Evolutionary conservation across 2,888 invertebrate species (phyloP), one percentile per base, ranked within the genome.

Genomic region (Synanthedon andrenaeformis): DNA sequence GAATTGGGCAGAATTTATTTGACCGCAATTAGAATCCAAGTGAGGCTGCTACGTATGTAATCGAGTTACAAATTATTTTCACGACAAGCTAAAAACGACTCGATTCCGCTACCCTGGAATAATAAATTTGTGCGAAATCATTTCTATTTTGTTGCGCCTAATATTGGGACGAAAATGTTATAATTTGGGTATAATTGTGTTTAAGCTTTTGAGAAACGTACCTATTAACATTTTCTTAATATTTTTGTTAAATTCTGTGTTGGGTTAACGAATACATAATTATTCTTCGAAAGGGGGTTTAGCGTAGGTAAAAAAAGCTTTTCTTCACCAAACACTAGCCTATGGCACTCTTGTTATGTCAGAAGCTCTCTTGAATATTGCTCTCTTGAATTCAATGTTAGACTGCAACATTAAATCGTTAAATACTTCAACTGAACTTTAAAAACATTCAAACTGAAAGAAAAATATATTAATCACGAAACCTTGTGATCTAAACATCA

Each of bases 1-100:
- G 35, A 35, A 35, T 35, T 35, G 10, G 35, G 8, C 35, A 35
- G 35, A 35, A 35, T 45, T 5, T 45, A 45, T 45, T 45, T 45
- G 45, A 62, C 63, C 62, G 60, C 61, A 69, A 68, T 66, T 69
- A 65, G 59, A 61, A 61, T 65, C 68, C 65, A 62, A 66, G 64
- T 64, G 69, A 65, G 59, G 64, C 66, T 63, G 62, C 55, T 65
- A 61, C 62, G 59, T 61, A 66, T 63, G 59, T 70, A 69, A 74
- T 74, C 64, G 61, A 62, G 63, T 66, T 66, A 65, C 45, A 13
- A 45, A 45, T 45, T 13, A 45, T 45, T 45, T 45, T 45, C 14
- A 14, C 45, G 14, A 45, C 45, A n/a, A 45, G 14, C 45, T n/a
- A 45, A 45, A 45, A 45, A 45, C 13, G 13, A 10, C 45, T 14